These are phyloP conservation scores for Amazona finschi DNA, from an alignment of 2,797 vertebrate species.

Conservation along the genomic window DNA sequence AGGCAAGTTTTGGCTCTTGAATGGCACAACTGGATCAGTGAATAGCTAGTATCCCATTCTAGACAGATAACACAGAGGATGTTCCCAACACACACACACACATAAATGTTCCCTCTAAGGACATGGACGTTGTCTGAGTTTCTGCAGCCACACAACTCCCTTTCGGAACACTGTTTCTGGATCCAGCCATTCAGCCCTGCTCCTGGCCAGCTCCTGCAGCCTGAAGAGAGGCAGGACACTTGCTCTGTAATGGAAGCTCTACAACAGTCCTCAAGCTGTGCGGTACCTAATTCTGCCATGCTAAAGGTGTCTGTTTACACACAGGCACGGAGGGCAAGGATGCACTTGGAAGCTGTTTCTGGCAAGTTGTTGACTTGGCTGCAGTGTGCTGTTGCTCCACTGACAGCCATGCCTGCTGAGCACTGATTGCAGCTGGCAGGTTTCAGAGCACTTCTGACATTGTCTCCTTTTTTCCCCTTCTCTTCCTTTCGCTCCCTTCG, in stretches of 20 bases:
- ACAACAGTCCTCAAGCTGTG: neutral
- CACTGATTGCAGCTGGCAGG: conserved; percentile 23
- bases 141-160: neutral
- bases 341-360: conserved; percentile 39
- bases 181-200: neutral
- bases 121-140: neutral
- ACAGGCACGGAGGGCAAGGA: neutral
- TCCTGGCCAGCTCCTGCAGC: neutral
- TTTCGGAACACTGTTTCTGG: neutral
- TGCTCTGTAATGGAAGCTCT: conserved; percentile 27
- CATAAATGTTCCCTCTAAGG: neutral
- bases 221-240: neutral
- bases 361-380: conserved; percentile 40
- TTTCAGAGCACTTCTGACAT: conserved; percentile 30
- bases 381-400: neutral
- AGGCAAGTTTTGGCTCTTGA: neutral
- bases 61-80: neutral
- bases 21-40: neutral
- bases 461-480: neutral
- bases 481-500: neutral
- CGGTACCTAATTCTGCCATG: neutral
- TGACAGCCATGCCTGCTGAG: conserved; percentile 33
- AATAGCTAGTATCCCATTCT: neutral
- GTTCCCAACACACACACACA: neutral
- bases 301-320: conserved; percentile 42